phyloP scores from a whole-genome alignment of 2,888 invertebrate species.

The Tipula helvola region DNA sequence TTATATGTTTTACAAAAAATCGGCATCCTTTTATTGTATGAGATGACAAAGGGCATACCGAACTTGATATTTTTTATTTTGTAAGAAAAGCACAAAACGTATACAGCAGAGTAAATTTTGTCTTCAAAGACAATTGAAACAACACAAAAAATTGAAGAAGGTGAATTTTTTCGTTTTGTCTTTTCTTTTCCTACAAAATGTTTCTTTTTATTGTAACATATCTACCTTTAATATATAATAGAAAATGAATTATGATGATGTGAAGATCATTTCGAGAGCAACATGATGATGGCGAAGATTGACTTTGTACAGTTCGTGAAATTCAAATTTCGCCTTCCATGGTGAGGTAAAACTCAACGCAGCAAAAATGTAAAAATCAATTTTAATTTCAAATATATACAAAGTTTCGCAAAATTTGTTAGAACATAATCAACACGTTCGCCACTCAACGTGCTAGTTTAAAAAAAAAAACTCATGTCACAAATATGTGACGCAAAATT shows the following conservation, averaged over 20 bases:
- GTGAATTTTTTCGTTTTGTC: neutral
- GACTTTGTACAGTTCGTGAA: neutral
- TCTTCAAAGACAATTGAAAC: neutral
- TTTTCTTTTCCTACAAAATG: neutral
- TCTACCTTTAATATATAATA: neutral
- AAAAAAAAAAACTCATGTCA: too few species aligned
- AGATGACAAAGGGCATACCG: neutral
- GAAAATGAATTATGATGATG: neutral
- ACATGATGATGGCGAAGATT: neutral
- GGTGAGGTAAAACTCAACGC: neutral
- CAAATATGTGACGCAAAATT: too few species aligned
- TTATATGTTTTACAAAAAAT: neutral
- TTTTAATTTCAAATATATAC: too few species aligned
- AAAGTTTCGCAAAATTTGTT: too few species aligned
- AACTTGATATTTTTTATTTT: neutral
- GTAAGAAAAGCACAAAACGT: neutral
- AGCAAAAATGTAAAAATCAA: too few species aligned
- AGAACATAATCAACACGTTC: too few species aligned
- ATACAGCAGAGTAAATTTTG: neutral
- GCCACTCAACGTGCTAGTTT: too few species aligned
- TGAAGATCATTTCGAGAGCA: neutral
- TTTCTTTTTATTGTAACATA: neutral
- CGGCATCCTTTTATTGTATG: neutral
- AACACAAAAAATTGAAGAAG: neutral
- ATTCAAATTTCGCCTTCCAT: neutral